Conservation (phyloP, 2,888 invertebrate species). For the Monoplex corrugatus region DNA sequence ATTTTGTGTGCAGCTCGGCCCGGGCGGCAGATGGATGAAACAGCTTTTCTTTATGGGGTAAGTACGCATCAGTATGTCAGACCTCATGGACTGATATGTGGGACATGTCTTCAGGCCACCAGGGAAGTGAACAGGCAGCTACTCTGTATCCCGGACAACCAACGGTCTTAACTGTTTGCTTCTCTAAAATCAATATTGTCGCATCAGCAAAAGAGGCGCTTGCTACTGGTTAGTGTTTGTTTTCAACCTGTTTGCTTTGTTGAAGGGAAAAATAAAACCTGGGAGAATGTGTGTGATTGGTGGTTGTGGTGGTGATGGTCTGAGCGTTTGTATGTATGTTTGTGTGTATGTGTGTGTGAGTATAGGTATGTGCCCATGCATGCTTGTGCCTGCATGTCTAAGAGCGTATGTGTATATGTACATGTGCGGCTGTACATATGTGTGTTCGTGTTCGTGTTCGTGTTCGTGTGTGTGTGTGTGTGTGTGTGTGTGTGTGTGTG, state of each 20-base stretch:
- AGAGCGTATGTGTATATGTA: background rate
- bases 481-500: conserved; percentile 6
- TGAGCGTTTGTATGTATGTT: background rate
- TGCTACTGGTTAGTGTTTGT: no score
- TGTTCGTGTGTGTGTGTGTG: background rate
- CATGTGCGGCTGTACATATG: background rate
- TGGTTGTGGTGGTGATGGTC: background rate
- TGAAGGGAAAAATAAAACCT: no score
- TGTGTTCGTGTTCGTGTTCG: background rate
- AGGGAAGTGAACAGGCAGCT: no score
- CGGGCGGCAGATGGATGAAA: conserved; percentile 3
- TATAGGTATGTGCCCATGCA: background rate
- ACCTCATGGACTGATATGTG: no score
- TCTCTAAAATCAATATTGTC: no score
- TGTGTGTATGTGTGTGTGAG: background rate
- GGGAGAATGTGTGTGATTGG: background rate
- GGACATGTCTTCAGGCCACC: no score
- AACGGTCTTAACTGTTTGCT: no score
- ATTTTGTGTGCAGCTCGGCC: background rate
- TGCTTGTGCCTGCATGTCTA: background rate
- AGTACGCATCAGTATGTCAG: background rate
- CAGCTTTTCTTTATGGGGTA: background rate
- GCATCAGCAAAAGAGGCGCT: no score
- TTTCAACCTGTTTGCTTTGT: no score
- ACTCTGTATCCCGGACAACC: no score